A percentile compares a stretch with the other conserved stretches of the same genome.
Evolutionary conservation across 2,888 invertebrate species (phyloP).

Genomic region (Drosophila paranaensis): DNA sequence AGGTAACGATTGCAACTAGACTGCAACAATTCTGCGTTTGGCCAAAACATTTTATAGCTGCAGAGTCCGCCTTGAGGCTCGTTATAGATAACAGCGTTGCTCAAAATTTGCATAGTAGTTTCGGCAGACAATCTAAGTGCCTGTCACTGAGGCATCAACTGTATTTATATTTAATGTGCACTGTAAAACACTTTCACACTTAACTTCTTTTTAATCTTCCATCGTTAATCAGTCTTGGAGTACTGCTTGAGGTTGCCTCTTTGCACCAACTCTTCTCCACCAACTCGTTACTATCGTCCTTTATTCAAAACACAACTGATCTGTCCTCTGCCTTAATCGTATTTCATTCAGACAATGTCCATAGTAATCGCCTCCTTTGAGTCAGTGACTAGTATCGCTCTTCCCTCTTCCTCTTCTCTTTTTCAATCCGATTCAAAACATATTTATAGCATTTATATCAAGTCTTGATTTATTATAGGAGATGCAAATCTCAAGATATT

Average conservation of each 20-base stretch:
- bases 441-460: no score
- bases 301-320: not conserved
- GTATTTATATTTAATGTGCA: not conserved
- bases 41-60: not conserved
- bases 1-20: slow-evolving; percentile 2
- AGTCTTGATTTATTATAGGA: no score
- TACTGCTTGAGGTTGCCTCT: not conserved
- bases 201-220: not conserved
- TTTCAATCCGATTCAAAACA: no score
- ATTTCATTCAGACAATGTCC: no score
- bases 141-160: not conserved
- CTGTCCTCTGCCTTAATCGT: no score
- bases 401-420: no score
- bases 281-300: not conserved
- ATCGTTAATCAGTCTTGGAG: not conserved
- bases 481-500: no score
- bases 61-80: not conserved
- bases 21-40: not conserved
- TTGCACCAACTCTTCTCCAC: not conserved
- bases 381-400: no score
- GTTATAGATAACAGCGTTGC: not conserved
- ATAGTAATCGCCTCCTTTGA: no score
- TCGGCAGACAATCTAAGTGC: not conserved
- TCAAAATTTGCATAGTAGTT: not conserved
- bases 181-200: not conserved